A percentile compares a stretch with the other conserved stretches of the same genome.
Evolutionary conservation across 2,797 vertebrate genomes (phyloP).

Genomic region (Poecilia velifera): DNA sequence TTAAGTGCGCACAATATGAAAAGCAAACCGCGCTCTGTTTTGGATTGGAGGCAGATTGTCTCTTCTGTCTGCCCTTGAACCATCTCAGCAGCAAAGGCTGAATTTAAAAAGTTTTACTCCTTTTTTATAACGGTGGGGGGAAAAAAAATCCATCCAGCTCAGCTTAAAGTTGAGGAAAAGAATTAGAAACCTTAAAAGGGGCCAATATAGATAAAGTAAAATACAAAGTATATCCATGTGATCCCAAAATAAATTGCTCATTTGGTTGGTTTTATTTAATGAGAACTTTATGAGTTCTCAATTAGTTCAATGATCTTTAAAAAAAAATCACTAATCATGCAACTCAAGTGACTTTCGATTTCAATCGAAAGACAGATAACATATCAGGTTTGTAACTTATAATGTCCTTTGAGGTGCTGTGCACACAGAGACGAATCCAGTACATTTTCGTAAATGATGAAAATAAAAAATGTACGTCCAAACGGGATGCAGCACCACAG

Average conservation of each 20-base stretch:
- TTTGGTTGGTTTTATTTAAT: background rate
- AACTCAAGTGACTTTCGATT: background rate
- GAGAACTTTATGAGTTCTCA: background rate
- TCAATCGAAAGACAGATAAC: background rate
- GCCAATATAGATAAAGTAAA: background rate
- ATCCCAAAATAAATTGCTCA: background rate
- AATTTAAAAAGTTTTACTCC: constrained; percentile 52
- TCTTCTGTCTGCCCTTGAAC: constrained; percentile 40
- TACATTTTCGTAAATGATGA: background rate
- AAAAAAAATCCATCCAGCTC: constrained; percentile 10
- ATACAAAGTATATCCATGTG: constrained; percentile 21
- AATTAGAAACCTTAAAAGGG: constrained; percentile 9
- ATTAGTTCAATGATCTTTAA: background rate
- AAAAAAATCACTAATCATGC: background rate
- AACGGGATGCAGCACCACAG: background rate
- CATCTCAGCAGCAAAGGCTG: constrained; percentile 40
- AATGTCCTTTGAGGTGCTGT: background rate
- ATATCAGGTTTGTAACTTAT: constrained; percentile 14
- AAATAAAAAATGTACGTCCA: background rate
- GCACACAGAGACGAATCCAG: background rate
- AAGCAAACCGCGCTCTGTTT: constrained; percentile 63
- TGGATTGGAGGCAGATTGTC: constrained; percentile 52
- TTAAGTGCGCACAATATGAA: constrained; percentile 57
- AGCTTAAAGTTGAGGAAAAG: constrained; percentile 18
- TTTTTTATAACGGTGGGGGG: constrained; percentile 23